Evolutionary conservation across 1,140 invertebrate genomes (phyloP), one percentile per base, ranked within the genome.

Genomic region (Notospermus geniculatus): DNA sequence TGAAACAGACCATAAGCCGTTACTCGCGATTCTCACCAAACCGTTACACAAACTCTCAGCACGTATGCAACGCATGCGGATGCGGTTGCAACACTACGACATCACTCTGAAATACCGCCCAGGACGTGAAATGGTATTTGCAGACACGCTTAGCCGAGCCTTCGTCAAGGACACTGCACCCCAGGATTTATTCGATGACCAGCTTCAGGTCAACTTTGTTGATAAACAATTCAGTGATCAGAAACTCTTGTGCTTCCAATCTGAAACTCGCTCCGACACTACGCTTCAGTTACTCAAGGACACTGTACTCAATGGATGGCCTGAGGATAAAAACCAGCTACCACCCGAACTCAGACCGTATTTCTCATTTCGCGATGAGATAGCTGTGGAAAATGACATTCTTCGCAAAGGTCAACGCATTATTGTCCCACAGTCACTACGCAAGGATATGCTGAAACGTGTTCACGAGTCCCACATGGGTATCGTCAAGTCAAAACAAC

Each of bases 391-490:
- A 43, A 19, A 43, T 43, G 39, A 19, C 19, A 43, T 43, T 43
- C 19, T 43, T 11, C 19, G 11, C 19, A 43, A 43, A 43, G 62
- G 62, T 54, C 54, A 75, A 54, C 27, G 67, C 23, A 56, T 80
- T 22, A 57, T 82, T 30, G 72, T 83, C 39, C 80, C 80, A 17
- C 57, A 54, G 29, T 54, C 56, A 39, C 52, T 74, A 54, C 54
- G 76, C 59, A 11, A 43, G 11, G 19, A 43, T 13, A 19, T 43
- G 19, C 19, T 43, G 19, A 13, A 11, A 19, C 11, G 63, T 65
- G 55, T 53, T 70, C 55, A 78, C 80, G 32, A 67, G 80, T 32
- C 71, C 28, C 80, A 84, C 72, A 39, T 80, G 59, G 81, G 83
- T 2, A 69, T 77, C 54, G 74, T 76, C 41, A 80, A 79, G 66